phyloP scores from a whole-genome alignment of 2,797 vertebrate genomes.

The Dermochelys coriacea region DNA sequence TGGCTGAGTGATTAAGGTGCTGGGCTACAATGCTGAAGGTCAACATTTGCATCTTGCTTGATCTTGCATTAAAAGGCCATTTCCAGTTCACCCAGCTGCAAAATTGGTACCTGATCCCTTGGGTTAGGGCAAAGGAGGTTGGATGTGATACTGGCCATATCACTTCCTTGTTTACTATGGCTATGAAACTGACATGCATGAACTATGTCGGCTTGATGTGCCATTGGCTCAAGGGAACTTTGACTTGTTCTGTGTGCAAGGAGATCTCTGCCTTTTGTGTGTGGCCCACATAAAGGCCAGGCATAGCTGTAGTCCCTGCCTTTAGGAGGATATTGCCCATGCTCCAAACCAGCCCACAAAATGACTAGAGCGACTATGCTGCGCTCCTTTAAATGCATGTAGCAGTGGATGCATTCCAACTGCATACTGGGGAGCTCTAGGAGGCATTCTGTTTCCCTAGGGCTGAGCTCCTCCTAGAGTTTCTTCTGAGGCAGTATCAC shows the following conservation, averaged over 20 bases:
- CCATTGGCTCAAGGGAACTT: not conserved
- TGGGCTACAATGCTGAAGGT: not conserved
- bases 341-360: not conserved
- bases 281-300: not conserved
- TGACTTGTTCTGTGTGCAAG: not conserved
- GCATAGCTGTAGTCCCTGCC: not conserved
- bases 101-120: not conserved
- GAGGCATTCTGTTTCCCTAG: not conserved
- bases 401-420: not conserved
- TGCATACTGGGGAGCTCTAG: not conserved
- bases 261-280: not conserved
- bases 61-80: not conserved
- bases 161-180: not conserved
- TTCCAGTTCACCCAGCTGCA: not conserved
- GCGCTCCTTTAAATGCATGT: not conserved
- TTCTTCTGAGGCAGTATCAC: not conserved
- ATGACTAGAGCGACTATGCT: not conserved
- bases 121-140: not conserved
- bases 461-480: not conserved
- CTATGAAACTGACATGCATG: not conserved
- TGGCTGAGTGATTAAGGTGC: not conserved
- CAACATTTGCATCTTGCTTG: not conserved
- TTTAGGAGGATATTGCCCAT: not conserved
- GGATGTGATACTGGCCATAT: not conserved
- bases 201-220: not conserved